Evolutionary conservation across 2,888 invertebrate species (phyloP), one percentile per base, ranked within the genome.

Genomic region (Cremastinae sp.): DNA sequence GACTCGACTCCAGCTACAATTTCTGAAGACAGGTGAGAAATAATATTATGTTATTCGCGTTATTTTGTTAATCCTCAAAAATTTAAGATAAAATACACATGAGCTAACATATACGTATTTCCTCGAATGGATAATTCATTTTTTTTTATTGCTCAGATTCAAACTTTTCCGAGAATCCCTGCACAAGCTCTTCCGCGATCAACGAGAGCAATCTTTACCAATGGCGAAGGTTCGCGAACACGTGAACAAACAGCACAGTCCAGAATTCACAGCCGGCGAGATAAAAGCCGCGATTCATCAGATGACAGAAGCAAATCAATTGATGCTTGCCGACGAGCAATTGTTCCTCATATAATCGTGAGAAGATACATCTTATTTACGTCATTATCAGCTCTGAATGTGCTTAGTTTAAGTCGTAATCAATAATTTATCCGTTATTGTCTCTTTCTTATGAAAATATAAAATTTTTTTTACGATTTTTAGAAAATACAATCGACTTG

Each of bases 271-370:
- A 0, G 86, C 91, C 0, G 92, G 90, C 0, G 98, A 98, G 91
- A 91, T 98, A 4, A 90, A 92, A 49, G 94, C 95, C 0, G 98
- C 97, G 1, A 91, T 98, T 9, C 91, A 93, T 9, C 92, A 92
- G 75, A 97, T 98, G 97, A 94, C 95, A 2, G 94, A 95, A 41
- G 96, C 95, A 80, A 98, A 98, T 91, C 96, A 97, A 88, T 93
- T 98, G 74, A 98, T 98, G 98, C 91, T 96, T 83, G 94, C 96
- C 0, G 96, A 97, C 86, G 95, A 93, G 79, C 94, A 95, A 79
- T 93, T 97, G 34, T 96, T 96, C 90, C 92, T 96, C 59, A 96
- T 97, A 87, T 96, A 93, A 92, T 56, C 28, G 5, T 2, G 12
- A 9, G 9, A 34, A 1, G 45, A 9, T n/a, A 3, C 4, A 5